Conservation (phyloP, 2,113 vertebrate species). For the Eretmodus cyanostictus region DNA sequence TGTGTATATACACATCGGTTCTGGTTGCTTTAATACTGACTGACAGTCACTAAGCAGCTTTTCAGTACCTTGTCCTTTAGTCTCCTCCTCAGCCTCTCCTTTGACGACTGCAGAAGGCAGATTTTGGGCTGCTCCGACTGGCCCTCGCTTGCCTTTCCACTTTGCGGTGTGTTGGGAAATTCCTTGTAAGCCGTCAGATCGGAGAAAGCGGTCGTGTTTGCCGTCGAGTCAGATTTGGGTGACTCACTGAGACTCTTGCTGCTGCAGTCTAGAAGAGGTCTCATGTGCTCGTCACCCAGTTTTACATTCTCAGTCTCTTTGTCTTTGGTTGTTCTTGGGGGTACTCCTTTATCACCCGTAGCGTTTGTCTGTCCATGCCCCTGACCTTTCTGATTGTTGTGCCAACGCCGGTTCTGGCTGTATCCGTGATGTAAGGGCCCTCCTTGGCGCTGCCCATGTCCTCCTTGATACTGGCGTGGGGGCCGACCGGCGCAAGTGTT, state of each 20-base stretch:
- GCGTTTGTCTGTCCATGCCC: constrained; percentile 53
- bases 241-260: constrained; percentile 59
- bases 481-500: constrained; percentile 74
- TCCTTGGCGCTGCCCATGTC: constrained; percentile 71
- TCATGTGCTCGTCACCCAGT: constrained; percentile 63
- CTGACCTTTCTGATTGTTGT: constrained; percentile 80
- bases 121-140: constrained; percentile 79
- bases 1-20: background rate
- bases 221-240: constrained; percentile 25
- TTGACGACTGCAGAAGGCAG: constrained; percentile 91
- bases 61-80: constrained; percentile 90
- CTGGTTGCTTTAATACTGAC: constrained; percentile 32
- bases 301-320: constrained; percentile 85
- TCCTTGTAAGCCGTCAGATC: constrained; percentile 19
- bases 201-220: background rate
- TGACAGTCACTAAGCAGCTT: constrained; percentile 49
- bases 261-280: constrained; percentile 33
- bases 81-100: constrained; percentile 89
- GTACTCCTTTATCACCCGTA: constrained; percentile 12
- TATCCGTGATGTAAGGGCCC: constrained; percentile 83
- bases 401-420: constrained; percentile 94
- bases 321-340: constrained; percentile 69
- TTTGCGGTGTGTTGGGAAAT: constrained; percentile 23
- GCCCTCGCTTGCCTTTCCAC: constrained; percentile 47
- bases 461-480: constrained; percentile 82